Evolutionary conservation across 2,888 invertebrate genomes (phyloP).

Genomic region (Drosophila niveifrons): DNA sequence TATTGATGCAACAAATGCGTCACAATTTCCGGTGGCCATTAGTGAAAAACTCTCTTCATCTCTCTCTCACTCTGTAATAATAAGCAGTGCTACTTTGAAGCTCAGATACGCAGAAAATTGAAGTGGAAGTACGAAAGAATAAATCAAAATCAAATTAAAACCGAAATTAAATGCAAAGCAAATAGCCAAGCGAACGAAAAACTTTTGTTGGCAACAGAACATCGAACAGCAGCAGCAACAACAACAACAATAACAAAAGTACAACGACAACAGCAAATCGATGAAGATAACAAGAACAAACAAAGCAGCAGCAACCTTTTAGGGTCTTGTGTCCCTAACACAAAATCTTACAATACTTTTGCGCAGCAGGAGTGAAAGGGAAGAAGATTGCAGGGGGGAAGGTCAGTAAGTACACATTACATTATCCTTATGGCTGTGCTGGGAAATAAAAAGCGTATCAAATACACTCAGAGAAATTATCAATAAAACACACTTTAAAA

Average conservation of each 20-base stretch:
- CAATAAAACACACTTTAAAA: background rate
- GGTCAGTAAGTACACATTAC: constrained; percentile 13
- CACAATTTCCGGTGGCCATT: constrained; percentile 59
- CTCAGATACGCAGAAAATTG: background rate
- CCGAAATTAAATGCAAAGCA: constrained; percentile 27
- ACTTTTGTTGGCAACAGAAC: background rate
- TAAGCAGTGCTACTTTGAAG: constrained; percentile 2
- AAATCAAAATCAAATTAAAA: constrained; percentile 74
- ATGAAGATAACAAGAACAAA: background rate
- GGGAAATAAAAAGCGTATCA: background rate
- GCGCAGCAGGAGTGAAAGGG: background rate
- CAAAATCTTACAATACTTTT: constrained; percentile 19
- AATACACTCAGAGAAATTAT: background rate
- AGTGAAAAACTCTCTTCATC: background rate
- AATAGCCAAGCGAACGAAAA: constrained; percentile 1
- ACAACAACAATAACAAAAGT: background rate
- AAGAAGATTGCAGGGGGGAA: background rate
- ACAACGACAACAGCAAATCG: background rate
- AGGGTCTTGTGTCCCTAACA: constrained; percentile 15
- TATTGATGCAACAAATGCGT: constrained; percentile 60
- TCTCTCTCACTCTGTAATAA: constrained; percentile 13
- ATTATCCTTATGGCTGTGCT: background rate
- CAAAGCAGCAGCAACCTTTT: constrained; percentile 20
- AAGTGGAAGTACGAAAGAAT: constrained; percentile 22
- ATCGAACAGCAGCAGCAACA: background rate